Evolutionary conservation across 2,888 invertebrate species (phyloP), one percentile per base, ranked within the genome.

Genomic region (Sphaeridia pumilis): DNA sequence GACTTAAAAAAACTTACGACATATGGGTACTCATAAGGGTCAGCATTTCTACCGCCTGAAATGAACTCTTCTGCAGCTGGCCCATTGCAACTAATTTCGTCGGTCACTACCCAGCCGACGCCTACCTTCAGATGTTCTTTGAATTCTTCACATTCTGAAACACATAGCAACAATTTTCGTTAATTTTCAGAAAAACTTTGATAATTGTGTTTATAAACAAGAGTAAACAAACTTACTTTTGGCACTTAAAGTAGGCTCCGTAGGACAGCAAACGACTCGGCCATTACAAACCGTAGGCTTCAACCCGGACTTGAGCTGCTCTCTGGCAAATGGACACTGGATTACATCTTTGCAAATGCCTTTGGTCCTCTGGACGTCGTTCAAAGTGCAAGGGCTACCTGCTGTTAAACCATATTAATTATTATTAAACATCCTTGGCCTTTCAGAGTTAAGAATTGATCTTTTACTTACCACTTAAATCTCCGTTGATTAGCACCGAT

Each of bases 61-160:
- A 59, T 58, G 27, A 58, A 54, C 4, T 22, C 24, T 20, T 27
- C 25, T 22, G 44, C 17, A 14, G 31, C 22, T 2, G 34, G 26
- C 2, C 44, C 34, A 3, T 35, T 17, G 25, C 51, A 51, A 7
- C 34, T 35, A 22, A 51, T 51, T 2, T 43, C 34, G 5, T 24
- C 51, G 2, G 25, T 48, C 10, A 20, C n/a, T 17, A 27, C 38
- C 2, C 38, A 21, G 17, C 45, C 25, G 14, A 51, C 26, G 1
- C 54, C 57, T 28, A 38, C 45, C 14, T 42, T 46, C 27, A 59
- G 31, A 26, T 56, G 34, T n/a, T 49, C 27, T 34, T 44, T 43
- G 49, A 52, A 59, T 45, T 58, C 58, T 28, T 52, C 38, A 46
- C 59, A 59, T 45, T 59, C 59, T 59, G 42, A 3, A 27, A 44